phyloP scores from a whole-genome alignment of 2,888 invertebrate species.

The Calliopum simillimum region DNA sequence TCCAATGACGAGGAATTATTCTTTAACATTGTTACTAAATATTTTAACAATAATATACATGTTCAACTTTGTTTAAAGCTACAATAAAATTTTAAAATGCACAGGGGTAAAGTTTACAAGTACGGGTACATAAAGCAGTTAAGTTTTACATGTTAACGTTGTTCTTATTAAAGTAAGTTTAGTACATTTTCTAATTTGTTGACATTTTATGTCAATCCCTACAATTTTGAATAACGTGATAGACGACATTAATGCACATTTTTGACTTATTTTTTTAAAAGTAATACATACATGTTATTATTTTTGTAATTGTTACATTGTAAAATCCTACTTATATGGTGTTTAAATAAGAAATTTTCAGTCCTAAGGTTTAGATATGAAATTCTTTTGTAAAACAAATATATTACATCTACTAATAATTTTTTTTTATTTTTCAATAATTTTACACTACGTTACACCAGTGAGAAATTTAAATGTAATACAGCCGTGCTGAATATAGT shows the following conservation, averaged over 20 bases:
- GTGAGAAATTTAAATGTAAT: too few species aligned
- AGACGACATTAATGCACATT: constrained; percentile 12
- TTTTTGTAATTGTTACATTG: constrained; percentile 1
- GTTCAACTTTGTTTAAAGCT: neutral
- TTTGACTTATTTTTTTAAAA: constrained; percentile 3
- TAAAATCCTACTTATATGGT: constrained; percentile 37
- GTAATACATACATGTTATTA: constrained; percentile 11
- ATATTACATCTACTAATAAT: constrained; percentile 25
- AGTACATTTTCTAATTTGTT: neutral
- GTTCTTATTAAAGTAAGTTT: too few species aligned
- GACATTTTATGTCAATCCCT: neutral
- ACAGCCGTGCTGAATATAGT: too few species aligned
- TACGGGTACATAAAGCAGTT: neutral
- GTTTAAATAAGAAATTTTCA: constrained; percentile 48
- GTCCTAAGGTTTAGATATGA: constrained; percentile 59
- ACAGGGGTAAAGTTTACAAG: constrained; percentile 1
- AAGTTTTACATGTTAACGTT: constrained; percentile 4
- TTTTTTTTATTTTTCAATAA: constrained; percentile 15
- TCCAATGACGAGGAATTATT: constrained; percentile 40
- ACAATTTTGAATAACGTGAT: neutral
- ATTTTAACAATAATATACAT: neutral
- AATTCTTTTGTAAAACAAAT: constrained; percentile 44
- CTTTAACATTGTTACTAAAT: constrained; percentile 10
- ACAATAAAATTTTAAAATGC: neutral
- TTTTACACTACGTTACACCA: constrained; percentile 15